Base-by-base conservation (phyloP, 2,797 vertebrate genomes). In the Enteromius viviparus region DNA sequence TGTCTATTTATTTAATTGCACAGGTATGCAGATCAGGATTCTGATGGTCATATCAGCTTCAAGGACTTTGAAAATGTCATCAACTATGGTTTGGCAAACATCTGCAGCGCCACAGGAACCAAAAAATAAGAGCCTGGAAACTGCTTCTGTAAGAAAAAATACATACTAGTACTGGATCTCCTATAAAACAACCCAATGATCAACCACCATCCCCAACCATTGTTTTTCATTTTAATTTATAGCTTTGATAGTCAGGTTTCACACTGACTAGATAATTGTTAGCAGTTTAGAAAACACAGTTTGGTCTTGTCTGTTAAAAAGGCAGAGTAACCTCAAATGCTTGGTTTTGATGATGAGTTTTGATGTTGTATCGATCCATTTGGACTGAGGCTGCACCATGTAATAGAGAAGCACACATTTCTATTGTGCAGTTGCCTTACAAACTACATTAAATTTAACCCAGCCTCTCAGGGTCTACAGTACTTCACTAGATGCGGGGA, bases 31-130 rank as follows among this genome's bases (percentile, higher is more conserved):
- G 85, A 96, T 93, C 93, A 87, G 77, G 94, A 96, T 89, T 94
- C 93, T 11, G 95, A 95, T 65, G 94, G 93, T 53, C 89, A 87
- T 6, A 86, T 95, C 80, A 94, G 93, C 92, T 96, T 96, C 92
- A 94, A 93, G 93, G 96, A 95, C 87, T 95, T 96, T 84, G 94
- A 96, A 85, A 93, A 84, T 29, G 92, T 92, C 87, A 87, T 95
- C 90, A 91, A 90, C 80, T 89, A 88, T 0, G 88, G 93, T 79
- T 88, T 90, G 87, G 91, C 89, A 62, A 88, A 94, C 92, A 37
- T 53, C 71, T 86, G 78, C 83, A 78, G 23, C 34, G 9, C 26
- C 49, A 29, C 21, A n/a, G 45, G 23, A n/a, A n/a, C 12, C 76
- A 26, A 53, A 51, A 75, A 75, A 55, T 32, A 65, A 64, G 34